These are phyloP conservation scores for Chrysogorgia sp. DNA, from an alignment of 92 coral and sea anemone species.

Conservation along the genomic window DNA sequence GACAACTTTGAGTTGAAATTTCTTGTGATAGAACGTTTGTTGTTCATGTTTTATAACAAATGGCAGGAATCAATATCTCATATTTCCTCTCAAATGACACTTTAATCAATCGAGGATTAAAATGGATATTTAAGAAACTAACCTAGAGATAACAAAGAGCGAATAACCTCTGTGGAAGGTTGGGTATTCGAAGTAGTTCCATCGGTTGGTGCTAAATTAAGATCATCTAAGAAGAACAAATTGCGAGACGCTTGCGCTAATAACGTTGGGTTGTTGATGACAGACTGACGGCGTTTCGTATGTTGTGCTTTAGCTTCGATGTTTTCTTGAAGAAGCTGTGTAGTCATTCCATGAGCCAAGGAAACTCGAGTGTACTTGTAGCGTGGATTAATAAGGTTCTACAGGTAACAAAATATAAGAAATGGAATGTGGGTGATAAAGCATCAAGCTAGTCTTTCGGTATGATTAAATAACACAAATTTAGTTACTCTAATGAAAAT, in stretches of 20 bases:
- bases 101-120: too few species aligned
- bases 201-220: conserved; percentile 77
- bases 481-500: neutral
- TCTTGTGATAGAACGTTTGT: too few species aligned
- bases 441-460: too few species aligned
- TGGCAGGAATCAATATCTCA: conserved; percentile 2
- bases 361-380: conserved; percentile 76
- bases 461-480: neutral
- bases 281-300: conserved; percentile 66
- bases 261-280: conserved; percentile 58
- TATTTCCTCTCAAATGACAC: neutral
- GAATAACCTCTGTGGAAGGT: conserved; percentile 86
- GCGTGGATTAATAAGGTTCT: conserved; percentile 89
- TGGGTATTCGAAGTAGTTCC: conserved; percentile 60
- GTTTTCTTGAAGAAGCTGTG: conserved; percentile 78
- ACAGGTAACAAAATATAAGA: neutral
- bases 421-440: too few species aligned
- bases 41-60: neutral
- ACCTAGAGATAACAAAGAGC: conserved; percentile 89
- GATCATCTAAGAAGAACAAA: conserved; percentile 80
- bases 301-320: conserved; percentile 73
- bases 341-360: conserved; percentile 77
- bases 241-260: conserved; percentile 7
- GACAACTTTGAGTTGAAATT: neutral
- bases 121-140: neutral